Percentiles rank a stretch among this genome's conserved stretches.
Evolutionary conservation across 92 coral and sea anemone species (phyloP).

Genomic region (Epizoanthus fatuus): DNA sequence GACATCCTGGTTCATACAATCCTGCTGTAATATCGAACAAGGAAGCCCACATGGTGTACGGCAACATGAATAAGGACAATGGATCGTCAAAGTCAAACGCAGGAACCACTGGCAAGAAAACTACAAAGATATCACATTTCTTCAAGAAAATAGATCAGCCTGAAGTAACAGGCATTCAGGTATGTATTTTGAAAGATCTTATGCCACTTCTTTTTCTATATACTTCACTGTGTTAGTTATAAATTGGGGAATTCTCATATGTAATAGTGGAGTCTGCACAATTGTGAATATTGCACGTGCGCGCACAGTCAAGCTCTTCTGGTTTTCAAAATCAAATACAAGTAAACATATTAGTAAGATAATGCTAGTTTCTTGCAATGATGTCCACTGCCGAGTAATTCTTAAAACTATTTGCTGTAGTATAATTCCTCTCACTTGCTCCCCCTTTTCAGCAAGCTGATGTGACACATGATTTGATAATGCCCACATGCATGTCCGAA

Average conservation of each 20-base stretch:
- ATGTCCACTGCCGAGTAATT: too few relatives aligned
- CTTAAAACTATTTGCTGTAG: too few relatives aligned
- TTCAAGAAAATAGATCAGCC: conserved; percentile 37
- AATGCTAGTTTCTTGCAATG: too few relatives aligned
- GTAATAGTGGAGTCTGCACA: too few relatives aligned
- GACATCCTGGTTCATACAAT: conserved; percentile 62
- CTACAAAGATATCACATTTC: conserved; percentile 38
- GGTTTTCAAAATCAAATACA: too few relatives aligned
- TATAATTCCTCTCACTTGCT: neutral
- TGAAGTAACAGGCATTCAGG: conserved; percentile 42
- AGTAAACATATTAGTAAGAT: too few relatives aligned
- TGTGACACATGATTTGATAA: conserved; percentile 26
- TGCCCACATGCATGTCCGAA: conserved; percentile 18
- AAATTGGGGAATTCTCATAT: too few relatives aligned
- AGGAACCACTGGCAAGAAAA: conserved; percentile 5
- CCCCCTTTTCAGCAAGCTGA: conserved; percentile 12
- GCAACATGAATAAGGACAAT: conserved; percentile 50
- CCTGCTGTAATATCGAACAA: conserved; percentile 60
- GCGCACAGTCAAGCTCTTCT: too few relatives aligned
- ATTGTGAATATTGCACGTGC: too few relatives aligned
- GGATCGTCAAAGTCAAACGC: conserved; percentile 39
- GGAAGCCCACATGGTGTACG: conserved; percentile 64
- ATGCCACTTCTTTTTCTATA: too few relatives aligned
- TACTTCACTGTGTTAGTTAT: too few relatives aligned
- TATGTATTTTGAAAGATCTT: conserved; percentile 6